Evolutionary conservation across 2,113 vertebrate species (phyloP), one percentile per base, ranked within the genome.

Genomic region (Echinops telfairi): DNA sequence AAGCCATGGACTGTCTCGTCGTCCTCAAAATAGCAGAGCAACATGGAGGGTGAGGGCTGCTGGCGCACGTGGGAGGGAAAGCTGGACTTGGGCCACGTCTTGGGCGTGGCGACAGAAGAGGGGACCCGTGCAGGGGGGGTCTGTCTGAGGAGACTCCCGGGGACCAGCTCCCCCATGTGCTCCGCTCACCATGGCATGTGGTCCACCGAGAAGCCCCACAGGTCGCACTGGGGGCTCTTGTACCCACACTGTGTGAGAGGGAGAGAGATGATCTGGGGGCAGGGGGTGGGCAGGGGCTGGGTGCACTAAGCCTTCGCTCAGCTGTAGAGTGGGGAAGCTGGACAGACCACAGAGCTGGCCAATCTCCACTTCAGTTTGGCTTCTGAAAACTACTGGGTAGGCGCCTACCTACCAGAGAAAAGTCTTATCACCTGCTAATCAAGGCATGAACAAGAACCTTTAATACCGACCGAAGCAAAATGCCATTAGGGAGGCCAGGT

Each of bases 1-100:
- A 95, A 93, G 89, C 89, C n/a, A 6, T 15, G 62, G 75, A 79
- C 93, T 96, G 94, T 89, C 94, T 96, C 91, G 40, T 95, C 6
- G 11, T 73, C 12, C 81, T 89, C 57, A 85, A 78, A 89, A 87
- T 87, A 95, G 97, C 81, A 77, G 89, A 91, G 90, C 71, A 47
- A 82, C 47, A 62, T 23, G 91, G 80, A 84, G 73, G 83, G 80
- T 62, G 25, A 64, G 71, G 92, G 36, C 43, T 4, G 12, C 29
- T 29, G 70, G 70, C 81, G n/a, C 53, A 40, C 6, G 15, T 25
- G 75, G 78, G 58, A 83, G 43, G 84, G 89, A 80, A 89, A 57
- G 66, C 27, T 53, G 36, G 60, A 14, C 57, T 70, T 29, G 78
- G 38, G 33, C 31, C 70, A 47, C 0, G 20, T 36, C 70, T 38